phyloP scores from a whole-genome alignment of 2,113 vertebrate genomes.

The Calypte anna region DNA sequence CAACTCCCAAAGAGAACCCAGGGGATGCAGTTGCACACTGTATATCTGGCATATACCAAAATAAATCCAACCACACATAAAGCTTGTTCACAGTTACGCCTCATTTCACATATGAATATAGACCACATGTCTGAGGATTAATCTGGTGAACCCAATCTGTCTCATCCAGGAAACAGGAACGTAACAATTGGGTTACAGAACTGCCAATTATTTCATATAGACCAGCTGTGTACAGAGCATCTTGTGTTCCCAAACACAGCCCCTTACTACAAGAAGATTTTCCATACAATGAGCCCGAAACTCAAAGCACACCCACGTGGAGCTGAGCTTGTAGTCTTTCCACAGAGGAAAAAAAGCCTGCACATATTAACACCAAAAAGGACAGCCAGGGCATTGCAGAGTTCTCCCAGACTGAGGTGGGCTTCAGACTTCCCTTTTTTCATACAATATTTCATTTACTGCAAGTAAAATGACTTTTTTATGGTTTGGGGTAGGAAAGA shows the following conservation, averaged over 20 bases:
- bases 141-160: slow-evolving; percentile 36
- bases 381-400: not conserved
- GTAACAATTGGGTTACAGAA: slow-evolving; percentile 30
- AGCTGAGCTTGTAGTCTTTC: not conserved
- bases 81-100: slow-evolving; percentile 68
- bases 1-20: not conserved
- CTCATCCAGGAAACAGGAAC: slow-evolving; percentile 30
- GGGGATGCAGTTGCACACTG: not conserved
- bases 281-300: not conserved
- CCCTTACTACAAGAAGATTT: not conserved
- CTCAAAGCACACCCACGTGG: not conserved
- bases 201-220: slow-evolving; percentile 12
- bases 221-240: not conserved
- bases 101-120: slow-evolving; percentile 49
- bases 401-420: not conserved
- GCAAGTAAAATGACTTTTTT: not conserved
- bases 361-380: not conserved
- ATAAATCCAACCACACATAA: slow-evolving; percentile 56
- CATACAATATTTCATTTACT: not conserved
- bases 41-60: slow-evolving; percentile 20
- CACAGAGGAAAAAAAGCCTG: not conserved
- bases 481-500: not conserved
- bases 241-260: not conserved
- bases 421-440: not conserved
- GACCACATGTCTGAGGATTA: slow-evolving; percentile 65